Base-by-base conservation (phyloP, 2,888 invertebrate genomes). In the Thecocarcelia acutangulata region DNA sequence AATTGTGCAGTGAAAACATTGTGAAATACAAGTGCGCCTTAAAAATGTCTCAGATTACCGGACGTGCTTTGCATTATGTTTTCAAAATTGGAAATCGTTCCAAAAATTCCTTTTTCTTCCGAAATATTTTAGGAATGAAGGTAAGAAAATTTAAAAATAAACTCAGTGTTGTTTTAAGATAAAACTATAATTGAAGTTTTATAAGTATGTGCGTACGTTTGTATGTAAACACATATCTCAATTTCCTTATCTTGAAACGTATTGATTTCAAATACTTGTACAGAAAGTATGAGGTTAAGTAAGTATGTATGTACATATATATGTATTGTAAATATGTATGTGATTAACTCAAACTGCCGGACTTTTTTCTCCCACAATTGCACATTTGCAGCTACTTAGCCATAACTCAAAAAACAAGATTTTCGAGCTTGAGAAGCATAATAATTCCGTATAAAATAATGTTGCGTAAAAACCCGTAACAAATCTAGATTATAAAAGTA, bases 21-120 rank as follows among this genome's bases (percentile, higher is more conserved):
- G 79, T 80, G 79, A 69, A 75, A 80, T 69, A 50, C 15, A 63
- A 42, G 56, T 21, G 24, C 52, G 13, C 17, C 12, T 28, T 37
- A 63, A 44, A 33, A 24, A 88, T 87, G 87, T 52, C 86, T 5
- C 44, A 85, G 28, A 91, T 94, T 80, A 91, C 90, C 66, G 96
- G 95, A 74, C 93, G 98, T 87, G 96, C 97, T 15, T 92, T 99
- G 80, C 99, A 99, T 92, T 99, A 95, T 91, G 99, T 99, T 2
- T 97, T 98, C 88, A 98, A 98, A 93, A 94, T 99, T 85, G 97
- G 97, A 0, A 96, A 99, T 88, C 93, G 99, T 80, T 94, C 94
- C 28, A 93, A 94, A 83, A 97, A 97, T 17, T 94, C 95, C 0
- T 94, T 95, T 88, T 99, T 99, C 91, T 98, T 96, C 90, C 93